Conservation (phyloP, 1,140 invertebrate species). For the Brachionus paranguensis region DNA sequence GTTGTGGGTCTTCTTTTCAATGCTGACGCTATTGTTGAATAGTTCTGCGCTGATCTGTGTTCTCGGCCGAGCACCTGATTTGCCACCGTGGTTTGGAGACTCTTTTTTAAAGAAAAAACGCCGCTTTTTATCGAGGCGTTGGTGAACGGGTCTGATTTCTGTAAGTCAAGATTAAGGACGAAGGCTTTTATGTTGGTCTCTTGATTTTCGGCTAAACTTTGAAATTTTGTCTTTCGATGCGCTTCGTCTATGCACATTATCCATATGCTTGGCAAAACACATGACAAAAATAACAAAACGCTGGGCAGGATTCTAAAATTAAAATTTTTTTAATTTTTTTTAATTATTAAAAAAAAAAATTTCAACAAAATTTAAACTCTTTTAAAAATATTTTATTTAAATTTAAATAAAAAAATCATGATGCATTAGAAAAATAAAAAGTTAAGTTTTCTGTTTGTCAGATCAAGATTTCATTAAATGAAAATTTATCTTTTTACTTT, state of each 20-base stretch:
- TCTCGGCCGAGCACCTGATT: background rate
- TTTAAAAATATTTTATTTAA: too few relatives aligned
- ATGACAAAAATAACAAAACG: conserved; percentile 31
- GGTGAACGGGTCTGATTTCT: background rate
- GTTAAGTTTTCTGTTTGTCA: too few relatives aligned
- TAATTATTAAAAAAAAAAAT: too few relatives aligned
- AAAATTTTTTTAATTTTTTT: background rate
- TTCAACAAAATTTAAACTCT: too few relatives aligned
- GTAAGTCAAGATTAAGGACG: background rate
- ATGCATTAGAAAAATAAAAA: too few relatives aligned
- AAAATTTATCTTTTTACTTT: too few relatives aligned
- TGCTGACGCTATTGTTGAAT: background rate
- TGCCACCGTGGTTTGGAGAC: background rate
- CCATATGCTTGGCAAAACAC: conserved; percentile 32
- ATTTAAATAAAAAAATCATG: too few relatives aligned
- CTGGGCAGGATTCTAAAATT: conserved; percentile 24
- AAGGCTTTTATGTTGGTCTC: background rate
- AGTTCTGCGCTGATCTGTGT: background rate
- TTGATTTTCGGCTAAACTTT: background rate
- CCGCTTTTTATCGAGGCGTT: background rate
- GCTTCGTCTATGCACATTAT: conserved; percentile 34
- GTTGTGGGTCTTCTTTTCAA: background rate
- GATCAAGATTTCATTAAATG: too few relatives aligned
- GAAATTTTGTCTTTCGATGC: conserved; percentile 9
- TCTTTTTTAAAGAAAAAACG: background rate